Evolutionary conservation across 2,113 vertebrate genomes (phyloP), one percentile per base, ranked within the genome.

Genomic region (Toxostoma redivivum): DNA sequence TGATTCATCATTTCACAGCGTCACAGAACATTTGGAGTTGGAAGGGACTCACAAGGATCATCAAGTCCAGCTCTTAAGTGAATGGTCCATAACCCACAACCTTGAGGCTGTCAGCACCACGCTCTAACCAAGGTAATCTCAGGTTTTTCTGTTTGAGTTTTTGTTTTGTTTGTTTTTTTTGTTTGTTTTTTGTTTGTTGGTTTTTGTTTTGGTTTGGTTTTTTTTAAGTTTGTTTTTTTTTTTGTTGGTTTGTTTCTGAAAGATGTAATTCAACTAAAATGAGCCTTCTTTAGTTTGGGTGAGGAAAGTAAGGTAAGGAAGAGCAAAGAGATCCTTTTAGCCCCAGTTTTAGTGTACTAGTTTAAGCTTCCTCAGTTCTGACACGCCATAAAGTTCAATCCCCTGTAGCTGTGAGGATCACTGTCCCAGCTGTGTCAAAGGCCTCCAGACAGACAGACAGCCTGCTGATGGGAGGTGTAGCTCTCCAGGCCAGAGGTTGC

Each of bases 261-360:
- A 91, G 11, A 17, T 28, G 21, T 42, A 5, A 38, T 50, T 53
- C 35, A 71, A 51, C 30, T 42, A 33, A 72, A 86, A 64, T 20
- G 3, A 51, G 10, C 23, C 50, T 2, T 44, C 31, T 77, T 60
- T 45, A 31, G 4, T 64, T 69, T 60, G 25, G 4, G 11, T 67
- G 30, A 77, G 30, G 44, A 56, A 42, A 80, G 33, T 25, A 50
- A 50, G 4, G 25, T 11, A 42, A 50, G 42, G 31, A 66, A 76
- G 44, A 58, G 21, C 25, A 58, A 57, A 50, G 51, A 50, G 16
- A 35, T 42, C 21, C 31, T 66, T 50, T 58, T 12, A 67, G 2
- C 19, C 15, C 30, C 20, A 40, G 24, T 40, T 15, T 40, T 19
- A 30, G 15, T 0, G 0, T 16, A 65, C 3, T 12, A 23, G 6